These are phyloP conservation scores for Diabrotica virgifera DNA, from an alignment of 1,140 invertebrate species.

Conservation along the genomic window DNA sequence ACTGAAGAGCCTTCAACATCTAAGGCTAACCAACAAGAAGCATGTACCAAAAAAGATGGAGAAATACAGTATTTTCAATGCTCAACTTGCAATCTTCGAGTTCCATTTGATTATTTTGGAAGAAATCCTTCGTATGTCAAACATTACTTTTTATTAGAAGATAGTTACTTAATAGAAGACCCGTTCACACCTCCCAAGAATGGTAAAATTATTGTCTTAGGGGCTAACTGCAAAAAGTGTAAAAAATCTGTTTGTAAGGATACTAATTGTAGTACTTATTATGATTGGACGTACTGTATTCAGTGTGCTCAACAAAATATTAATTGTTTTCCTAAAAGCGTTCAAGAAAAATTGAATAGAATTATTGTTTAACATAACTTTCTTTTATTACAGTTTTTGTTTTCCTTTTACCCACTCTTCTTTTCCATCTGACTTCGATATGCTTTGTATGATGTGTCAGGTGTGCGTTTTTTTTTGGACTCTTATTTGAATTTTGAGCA, in stretches of 20 bases:
- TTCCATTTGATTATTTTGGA: constrained; percentile 73
- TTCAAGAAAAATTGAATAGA: constrained; percentile 43
- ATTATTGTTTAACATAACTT: constrained; percentile 16
- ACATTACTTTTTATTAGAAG: constrained; percentile 52
- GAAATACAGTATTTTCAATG: constrained; percentile 59
- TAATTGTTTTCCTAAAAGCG: constrained; percentile 59
- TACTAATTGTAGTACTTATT: constrained; percentile 76
- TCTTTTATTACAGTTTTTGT: no score
- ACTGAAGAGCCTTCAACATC: no score
- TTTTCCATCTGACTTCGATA: no score
- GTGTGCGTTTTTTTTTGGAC: no score
- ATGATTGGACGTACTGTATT: constrained; percentile 68
- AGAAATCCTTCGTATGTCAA: constrained; percentile 65
- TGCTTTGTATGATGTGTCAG: no score
- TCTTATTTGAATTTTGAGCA: no score
- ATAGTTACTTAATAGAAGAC: constrained; percentile 78
- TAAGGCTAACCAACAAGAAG: no score
- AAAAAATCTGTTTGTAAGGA: constrained; percentile 66
- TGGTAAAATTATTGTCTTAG: constrained; percentile 69
- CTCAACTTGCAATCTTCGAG: constrained; percentile 59
- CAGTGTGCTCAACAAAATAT: constrained; percentile 61
- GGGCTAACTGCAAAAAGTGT: constrained; percentile 71
- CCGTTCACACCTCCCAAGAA: constrained; percentile 69
- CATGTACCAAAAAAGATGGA: constrained; percentile 18
- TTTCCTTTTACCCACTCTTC: no score